Evolutionary conservation across 2,113 vertebrate genomes (phyloP), one percentile per base, ranked within the genome.

Genomic region (Choloepus hoffmanni): DNA sequence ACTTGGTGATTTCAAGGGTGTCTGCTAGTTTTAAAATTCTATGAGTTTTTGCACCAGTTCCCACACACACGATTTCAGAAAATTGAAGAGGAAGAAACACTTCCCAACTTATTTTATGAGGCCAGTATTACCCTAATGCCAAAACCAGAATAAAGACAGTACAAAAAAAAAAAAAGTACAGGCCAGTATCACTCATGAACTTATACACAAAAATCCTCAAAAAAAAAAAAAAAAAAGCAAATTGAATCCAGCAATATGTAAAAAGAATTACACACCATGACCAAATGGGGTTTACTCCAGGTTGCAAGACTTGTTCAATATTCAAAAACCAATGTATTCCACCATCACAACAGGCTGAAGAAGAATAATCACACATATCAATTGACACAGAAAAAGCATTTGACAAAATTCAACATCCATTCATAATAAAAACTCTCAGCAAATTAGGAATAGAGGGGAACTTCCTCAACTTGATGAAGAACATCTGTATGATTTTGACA

Each of bases 11-110:
- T 94, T 89, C 77, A 77, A 55, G 13, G 21, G 24, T 90, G 28
- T 87, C 68, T 91, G 77, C 86, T 24, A 88, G n/a, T 63, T 95
- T 90, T 89, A 76, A 95, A 95, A 94, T 77, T 93, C 40, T 73
- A 10, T 63, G 73, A 90, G 43, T 84, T 92, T 95, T 85, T 77
- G 15, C 62, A 73, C 7, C 67, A 88, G 40, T 78, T 81, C 36
- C 83, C 90, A 73, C 40, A 87, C 40, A 92, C 90, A 87, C 33
- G 48, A 50, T 58, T 63, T 14, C 77, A 90, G 89, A 95, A 95
- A 93, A 92, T 19, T 83, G 45, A 94, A 92, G 23, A 94, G 65
- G 19, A 94, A 19, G 24, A n/a, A 95, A 53, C 95, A 86, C 30
- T 94, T 94, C 33, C 30, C 68, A 94, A 89, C 73, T 95, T 48